Evolutionary conservation across 92 coral and sea anemone genomes (phyloP).

Genomic region (Zoanthus solanderi): DNA sequence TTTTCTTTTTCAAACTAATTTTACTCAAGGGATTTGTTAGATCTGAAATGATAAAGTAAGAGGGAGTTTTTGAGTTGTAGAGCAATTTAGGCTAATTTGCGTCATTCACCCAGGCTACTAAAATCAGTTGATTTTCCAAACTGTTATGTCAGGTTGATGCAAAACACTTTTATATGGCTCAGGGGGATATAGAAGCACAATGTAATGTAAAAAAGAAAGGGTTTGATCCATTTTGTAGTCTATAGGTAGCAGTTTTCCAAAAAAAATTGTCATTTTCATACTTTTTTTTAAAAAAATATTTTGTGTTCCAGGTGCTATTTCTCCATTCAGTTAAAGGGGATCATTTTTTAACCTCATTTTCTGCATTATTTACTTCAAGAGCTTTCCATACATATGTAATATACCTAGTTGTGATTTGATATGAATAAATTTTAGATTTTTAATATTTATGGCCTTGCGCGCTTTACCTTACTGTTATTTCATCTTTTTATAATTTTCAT

Average conservation of each 20-base stretch:
- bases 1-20: slow-evolving; percentile 21
- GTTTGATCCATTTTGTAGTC: slow-evolving; percentile 9
- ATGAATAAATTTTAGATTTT: too few relatives aligned
- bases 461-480: too few relatives aligned
- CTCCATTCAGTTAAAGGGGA: slow-evolving; percentile 14
- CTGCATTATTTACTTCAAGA: slow-evolving; percentile 25
- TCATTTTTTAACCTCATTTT: slow-evolving; percentile 26
- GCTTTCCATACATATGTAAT: slow-evolving; percentile 17
- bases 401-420: not conserved
- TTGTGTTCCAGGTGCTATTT: slow-evolving; percentile 28
- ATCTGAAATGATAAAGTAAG: not conserved
- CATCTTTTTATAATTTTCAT: too few relatives aligned
- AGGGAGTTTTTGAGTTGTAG: not conserved
- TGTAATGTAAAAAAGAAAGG: slow-evolving; percentile 1
- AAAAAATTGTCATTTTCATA: slow-evolving; percentile 9
- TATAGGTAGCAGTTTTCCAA: slow-evolving; percentile 7
- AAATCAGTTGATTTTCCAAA: not conserved
- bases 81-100: not conserved
- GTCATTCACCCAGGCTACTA: slow-evolving; percentile 5
- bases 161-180: slow-evolving; percentile 18
- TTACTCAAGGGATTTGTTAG: slow-evolving; percentile 9
- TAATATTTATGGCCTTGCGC: too few relatives aligned
- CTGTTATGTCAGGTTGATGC: slow-evolving; percentile 8
- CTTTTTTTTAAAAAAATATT: not conserved
- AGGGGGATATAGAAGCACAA: slow-evolving; percentile 9